phyloP scores from a whole-genome alignment of 2,113 vertebrate genomes.

The Ceyx melanurus region DNA sequence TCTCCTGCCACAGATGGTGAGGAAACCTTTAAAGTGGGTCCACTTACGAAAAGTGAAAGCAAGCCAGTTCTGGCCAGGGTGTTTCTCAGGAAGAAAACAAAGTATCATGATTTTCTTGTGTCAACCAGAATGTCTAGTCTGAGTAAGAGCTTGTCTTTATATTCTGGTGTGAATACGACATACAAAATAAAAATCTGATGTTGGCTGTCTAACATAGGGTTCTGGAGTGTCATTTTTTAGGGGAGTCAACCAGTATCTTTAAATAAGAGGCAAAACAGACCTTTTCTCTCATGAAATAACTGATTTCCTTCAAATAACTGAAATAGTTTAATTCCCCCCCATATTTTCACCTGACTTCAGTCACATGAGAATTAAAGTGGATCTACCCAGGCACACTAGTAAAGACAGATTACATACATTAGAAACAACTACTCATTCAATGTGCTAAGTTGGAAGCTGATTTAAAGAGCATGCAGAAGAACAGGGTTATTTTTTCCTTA shows the following conservation, averaged over 20 bases:
- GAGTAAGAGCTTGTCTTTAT: background rate
- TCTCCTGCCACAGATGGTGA: background rate
- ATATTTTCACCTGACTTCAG: background rate
- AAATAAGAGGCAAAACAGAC: background rate
- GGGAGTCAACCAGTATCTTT: background rate
- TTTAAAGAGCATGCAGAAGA: background rate
- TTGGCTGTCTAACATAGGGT: background rate
- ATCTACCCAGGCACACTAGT: background rate
- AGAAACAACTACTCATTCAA: background rate
- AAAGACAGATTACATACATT: background rate
- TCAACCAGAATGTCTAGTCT: background rate
- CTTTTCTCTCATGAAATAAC: background rate
- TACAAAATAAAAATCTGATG: background rate
- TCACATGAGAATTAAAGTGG: background rate
- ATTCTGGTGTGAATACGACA: background rate
- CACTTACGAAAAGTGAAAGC: background rate
- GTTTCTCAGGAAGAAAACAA: background rate
- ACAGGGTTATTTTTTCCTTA: background rate
- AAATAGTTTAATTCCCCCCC: too few species aligned
- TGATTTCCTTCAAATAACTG: background rate
- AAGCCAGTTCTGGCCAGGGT: background rate
- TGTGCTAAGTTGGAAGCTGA: background rate
- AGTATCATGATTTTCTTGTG: background rate
- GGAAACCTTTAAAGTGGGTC: background rate
- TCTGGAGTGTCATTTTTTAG: background rate